phyloP scores from a whole-genome alignment of 1,140 invertebrate genomes.

The Kradibia gibbosae region DNA sequence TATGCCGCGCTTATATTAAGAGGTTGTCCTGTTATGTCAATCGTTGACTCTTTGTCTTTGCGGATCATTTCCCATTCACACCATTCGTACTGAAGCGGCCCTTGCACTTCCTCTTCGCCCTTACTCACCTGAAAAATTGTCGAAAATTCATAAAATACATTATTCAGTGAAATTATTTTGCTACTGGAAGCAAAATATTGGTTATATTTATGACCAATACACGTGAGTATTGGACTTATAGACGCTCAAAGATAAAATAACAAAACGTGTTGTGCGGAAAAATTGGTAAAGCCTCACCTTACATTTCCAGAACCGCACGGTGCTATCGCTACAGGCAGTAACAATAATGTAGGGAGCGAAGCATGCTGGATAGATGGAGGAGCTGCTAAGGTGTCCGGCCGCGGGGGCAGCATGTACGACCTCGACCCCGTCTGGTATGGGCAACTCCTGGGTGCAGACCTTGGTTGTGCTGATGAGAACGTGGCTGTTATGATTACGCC shows the following conservation, averaged over 20 bases:
- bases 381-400: constrained; percentile 97
- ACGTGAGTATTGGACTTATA: no score
- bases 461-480: constrained; percentile 80
- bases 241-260: no score
- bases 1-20: constrained; percentile 97
- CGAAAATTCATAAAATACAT: no score
- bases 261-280: no score
- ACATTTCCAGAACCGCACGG: constrained; percentile 83
- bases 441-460: constrained; percentile 88
- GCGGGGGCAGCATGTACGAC: constrained; percentile 90
- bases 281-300: constrained; percentile 71
- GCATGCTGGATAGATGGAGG: constrained; percentile 98
- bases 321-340: constrained; percentile 93
- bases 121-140: constrained; percentile 56
- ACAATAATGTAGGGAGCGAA: constrained; percentile 96
- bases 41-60: constrained; percentile 86
- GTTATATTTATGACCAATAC: no score
- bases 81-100: constrained; percentile 83
- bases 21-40: constrained; percentile 89
- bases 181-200: no score
- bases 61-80: constrained; percentile 93
- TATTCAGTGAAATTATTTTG: no score
- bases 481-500: constrained; percentile 68
- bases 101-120: constrained; percentile 24
- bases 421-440: constrained; percentile 91